Percentiles rank a stretch among this genome's conserved stretches.
Evolutionary conservation across 2,797 vertebrate genomes (phyloP).

Genomic region (Acrossocheilus fasciatus): DNA sequence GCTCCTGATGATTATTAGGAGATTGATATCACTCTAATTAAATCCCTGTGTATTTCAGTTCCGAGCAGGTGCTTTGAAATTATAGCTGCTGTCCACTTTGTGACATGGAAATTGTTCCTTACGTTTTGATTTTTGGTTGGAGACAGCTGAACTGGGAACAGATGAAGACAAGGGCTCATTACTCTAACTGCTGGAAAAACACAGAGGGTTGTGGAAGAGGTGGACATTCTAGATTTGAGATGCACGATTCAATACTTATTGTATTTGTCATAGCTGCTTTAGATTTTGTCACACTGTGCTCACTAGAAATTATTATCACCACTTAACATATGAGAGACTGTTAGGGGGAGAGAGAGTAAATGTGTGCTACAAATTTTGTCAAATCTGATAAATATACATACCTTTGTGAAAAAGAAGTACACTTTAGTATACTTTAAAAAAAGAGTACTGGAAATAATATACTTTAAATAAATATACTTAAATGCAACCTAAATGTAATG

Average conservation of each 20-base stretch:
- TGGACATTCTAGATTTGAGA: not conserved
- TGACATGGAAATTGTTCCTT: constrained; percentile 42
- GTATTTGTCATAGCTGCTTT: not conserved
- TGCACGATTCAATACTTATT: not conserved
- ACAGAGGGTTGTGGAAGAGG: not conserved
- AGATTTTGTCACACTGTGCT: not conserved
- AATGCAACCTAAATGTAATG: not conserved
- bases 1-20: constrained; percentile 13
- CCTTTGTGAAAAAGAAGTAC: not conserved
- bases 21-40: constrained; percentile 48
- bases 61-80: constrained; percentile 55
- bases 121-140: not conserved
- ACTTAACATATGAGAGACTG: not conserved
- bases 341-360: not conserved
- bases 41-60: constrained; percentile 8
- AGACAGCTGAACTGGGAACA: not conserved
- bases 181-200: not conserved
- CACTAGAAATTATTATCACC: not conserved
- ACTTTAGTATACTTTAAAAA: not conserved
- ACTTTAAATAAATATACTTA: not conserved
- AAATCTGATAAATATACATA: not conserved
- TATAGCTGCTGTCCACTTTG: constrained; percentile 32
- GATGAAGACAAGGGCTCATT: constrained; percentile 24
- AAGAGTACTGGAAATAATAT: not conserved
- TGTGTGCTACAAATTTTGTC: not conserved